Evolutionary conservation across 2,797 vertebrate species (phyloP).

Genomic region (Sebastes paucispinis): DNA sequence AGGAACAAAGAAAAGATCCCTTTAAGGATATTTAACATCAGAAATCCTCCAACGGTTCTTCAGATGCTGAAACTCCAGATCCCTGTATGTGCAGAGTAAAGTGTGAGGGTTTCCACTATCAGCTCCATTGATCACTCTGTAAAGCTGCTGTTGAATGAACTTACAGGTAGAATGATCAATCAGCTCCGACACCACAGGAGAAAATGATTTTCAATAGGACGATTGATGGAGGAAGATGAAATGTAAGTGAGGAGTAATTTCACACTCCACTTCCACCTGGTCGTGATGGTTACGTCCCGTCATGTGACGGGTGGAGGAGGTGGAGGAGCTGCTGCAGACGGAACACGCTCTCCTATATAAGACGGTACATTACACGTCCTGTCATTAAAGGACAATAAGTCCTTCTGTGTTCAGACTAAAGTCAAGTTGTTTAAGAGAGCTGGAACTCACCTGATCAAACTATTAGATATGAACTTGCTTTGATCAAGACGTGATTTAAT

Average conservation of each 20-base stretch:
- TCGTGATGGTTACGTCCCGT: neutral
- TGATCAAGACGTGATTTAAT: no score
- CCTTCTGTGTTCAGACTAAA: neutral
- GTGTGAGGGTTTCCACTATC: neutral
- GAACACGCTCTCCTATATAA: neutral
- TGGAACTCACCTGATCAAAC: no score
- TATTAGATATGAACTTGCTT: no score
- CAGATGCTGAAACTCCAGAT: neutral
- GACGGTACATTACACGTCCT: neutral
- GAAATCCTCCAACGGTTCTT: no score
- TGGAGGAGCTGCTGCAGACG: neutral
- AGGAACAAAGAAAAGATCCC: no score
- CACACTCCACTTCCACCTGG: constrained; percentile 38
- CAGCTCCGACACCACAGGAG: constrained; percentile 1
- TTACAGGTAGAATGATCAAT: constrained; percentile 38
- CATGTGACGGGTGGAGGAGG: constrained; percentile 4
- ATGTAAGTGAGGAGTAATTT: constrained; percentile 49
- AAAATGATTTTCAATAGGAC: constrained; percentile 4
- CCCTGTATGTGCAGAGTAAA: neutral
- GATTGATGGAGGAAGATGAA: constrained; percentile 36
- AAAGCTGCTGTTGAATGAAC: constrained; percentile 30
- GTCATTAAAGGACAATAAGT: neutral
- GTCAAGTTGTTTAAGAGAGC: no score
- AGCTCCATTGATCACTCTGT: neutral
- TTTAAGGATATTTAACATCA: no score